phyloP scores from a whole-genome alignment of 92 coral and sea anemone genomes.

The Palythoa caribaeorum region DNA sequence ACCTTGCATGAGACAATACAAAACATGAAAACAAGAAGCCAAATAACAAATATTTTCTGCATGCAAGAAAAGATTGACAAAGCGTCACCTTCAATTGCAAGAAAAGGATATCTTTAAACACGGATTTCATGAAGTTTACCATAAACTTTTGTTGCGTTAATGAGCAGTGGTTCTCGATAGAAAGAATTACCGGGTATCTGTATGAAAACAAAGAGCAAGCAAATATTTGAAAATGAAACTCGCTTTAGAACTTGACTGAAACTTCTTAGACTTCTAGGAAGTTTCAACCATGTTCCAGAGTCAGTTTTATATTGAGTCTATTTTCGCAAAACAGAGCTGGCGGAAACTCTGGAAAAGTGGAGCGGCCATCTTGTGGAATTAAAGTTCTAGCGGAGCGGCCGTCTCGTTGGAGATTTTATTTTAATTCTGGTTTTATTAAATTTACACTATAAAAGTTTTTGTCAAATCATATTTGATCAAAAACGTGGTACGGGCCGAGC shows the following conservation, averaged over 20 bases:
- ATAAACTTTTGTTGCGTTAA: conserved; percentile 76
- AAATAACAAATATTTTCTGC: background rate
- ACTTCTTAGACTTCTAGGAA: background rate
- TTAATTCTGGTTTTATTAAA: too few species aligned
- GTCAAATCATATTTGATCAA: too few species aligned
- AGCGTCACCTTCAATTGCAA: background rate
- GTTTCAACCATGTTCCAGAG: too few species aligned
- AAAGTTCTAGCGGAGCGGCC: too few species aligned
- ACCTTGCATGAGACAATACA: too few species aligned
- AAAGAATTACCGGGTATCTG: conserved; percentile 88
- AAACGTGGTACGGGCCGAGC: too few species aligned
- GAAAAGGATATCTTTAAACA: conserved; percentile 83
- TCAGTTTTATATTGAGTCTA: too few species aligned
- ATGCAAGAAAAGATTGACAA: background rate
- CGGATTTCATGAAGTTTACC: conserved; percentile 75
- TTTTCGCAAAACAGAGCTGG: too few species aligned
- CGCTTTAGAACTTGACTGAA: background rate
- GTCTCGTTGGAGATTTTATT: too few species aligned
- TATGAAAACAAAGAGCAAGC: background rate
- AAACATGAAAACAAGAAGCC: background rate
- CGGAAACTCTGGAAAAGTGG: too few species aligned
- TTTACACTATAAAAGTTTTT: too few species aligned
- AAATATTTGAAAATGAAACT: background rate
- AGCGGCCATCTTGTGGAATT: too few species aligned
- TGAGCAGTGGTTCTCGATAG: conserved; percentile 84